phyloP scores from a whole-genome alignment of 2,888 invertebrate genomes.

The Sepioteuthis lessoniana region DNA sequence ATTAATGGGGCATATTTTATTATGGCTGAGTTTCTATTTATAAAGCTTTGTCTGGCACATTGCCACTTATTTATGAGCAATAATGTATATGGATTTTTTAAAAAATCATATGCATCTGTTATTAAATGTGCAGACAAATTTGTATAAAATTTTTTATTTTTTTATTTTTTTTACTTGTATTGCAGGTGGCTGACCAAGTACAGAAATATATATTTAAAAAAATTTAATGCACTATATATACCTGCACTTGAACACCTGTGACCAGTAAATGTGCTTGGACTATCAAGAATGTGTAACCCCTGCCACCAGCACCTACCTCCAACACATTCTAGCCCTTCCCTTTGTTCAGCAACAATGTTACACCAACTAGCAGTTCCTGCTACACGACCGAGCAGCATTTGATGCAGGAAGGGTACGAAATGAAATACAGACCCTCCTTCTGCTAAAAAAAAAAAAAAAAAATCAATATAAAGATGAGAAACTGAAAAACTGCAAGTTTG shows the following conservation, averaged over 20 bases:
- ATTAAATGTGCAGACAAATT: background rate
- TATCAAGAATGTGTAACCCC: slow-evolving; percentile 41
- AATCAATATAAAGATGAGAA: background rate
- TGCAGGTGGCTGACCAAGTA: background rate
- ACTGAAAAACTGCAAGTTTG: background rate
- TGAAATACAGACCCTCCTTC: background rate
- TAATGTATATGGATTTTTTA: too few relatives aligned
- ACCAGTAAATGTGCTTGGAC: slow-evolving; percentile 50
- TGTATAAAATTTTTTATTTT: background rate
- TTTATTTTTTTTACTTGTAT: too few relatives aligned
- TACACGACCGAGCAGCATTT: background rate
- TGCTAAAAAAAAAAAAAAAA: too few relatives aligned
- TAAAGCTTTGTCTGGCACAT: too few relatives aligned
- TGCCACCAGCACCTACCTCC: background rate
- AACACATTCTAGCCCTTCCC: background rate
- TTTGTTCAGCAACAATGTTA: background rate
- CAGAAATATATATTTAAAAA: slow-evolving; percentile 40
- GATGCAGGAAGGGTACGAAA: background rate
- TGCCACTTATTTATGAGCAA: too few relatives aligned
- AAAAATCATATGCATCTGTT: too few relatives aligned
- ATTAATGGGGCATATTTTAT: too few relatives aligned
- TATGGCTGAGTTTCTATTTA: too few relatives aligned
- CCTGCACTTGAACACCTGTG: slow-evolving; percentile 48
- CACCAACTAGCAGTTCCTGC: background rate
- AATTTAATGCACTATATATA: slow-evolving; percentile 41